These are phyloP conservation scores for Pseudanteris insignis DNA, from an alignment of 2,888 invertebrate genomes.

Conservation along the genomic window DNA sequence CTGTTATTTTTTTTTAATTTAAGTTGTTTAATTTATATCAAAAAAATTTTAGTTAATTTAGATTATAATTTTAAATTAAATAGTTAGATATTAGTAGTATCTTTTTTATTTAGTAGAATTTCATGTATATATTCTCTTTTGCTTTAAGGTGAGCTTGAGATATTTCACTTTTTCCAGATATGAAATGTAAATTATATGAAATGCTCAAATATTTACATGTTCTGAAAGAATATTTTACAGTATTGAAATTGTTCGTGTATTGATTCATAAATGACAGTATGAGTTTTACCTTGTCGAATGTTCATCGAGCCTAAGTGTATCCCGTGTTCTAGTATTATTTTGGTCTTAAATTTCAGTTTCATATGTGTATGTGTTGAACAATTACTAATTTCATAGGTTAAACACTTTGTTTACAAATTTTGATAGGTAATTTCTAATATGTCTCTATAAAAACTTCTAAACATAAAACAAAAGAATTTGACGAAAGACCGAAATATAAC, in stretches of 20 bases:
- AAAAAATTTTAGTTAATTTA: no score
- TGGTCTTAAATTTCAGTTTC: conserved; percentile 38
- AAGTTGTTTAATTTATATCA: no score
- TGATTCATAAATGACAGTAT: conserved; percentile 24
- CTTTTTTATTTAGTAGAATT: no score
- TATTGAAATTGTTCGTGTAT: conserved; percentile 33
- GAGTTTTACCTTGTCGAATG: conserved; percentile 25
- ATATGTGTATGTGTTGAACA: no score
- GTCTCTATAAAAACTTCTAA: no score
- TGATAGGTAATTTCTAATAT: no score
- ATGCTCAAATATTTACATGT: conserved; percentile 41
- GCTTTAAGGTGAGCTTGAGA: conserved; percentile 5
- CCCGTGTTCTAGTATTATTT: conserved; percentile 41
- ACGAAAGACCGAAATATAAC: conserved; percentile 34
- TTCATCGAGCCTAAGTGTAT: conserved; percentile 31
- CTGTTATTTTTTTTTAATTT: no score
- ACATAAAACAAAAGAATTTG: no score
- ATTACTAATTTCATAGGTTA: no score
- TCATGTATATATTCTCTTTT: conserved; percentile 11
- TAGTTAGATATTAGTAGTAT: no score
- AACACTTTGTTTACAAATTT: no score
- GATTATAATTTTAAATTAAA: no score
- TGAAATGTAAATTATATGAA: conserved; percentile 28
- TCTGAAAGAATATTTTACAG: conserved; percentile 35
- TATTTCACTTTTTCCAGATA: conserved; percentile 35